Evolutionary conservation across 1,140 invertebrate genomes (phyloP), one percentile per base, ranked within the genome.

Genomic region (Musca vetustissima): DNA sequence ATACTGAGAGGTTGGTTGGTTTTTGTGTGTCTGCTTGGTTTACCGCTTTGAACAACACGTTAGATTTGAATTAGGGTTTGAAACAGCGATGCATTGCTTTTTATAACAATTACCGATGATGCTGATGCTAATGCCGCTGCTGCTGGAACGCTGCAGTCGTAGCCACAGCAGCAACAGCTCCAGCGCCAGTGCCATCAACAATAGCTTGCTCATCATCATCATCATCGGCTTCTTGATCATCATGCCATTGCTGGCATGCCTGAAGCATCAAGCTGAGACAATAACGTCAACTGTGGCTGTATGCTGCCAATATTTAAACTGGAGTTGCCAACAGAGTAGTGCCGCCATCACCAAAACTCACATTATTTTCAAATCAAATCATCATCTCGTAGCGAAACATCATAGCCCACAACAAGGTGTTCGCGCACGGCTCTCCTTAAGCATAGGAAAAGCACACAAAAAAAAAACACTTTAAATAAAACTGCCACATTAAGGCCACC

Each of bases 51-150:
- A 74, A 76, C 69, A 77, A 80, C 78, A 79, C 76, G 76, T 76
- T 75, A 75, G 78, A 73, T 78, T 78, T 79, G 76, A 80, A 79
- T 80, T 80, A 80, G 78, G 78, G 77, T 80, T 79, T 76, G 77
- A 76, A 75, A 78, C 76, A 74, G 76, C 79, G 78, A 80, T 80
- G 77, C 77, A 78, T 74, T 72, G 75, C 78, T 79, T 79, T 79
- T 80, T 80, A 80, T 80, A 80, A 80, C 76, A 71, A 57, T 64
- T 64, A 32, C 67, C 28, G 67, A 69, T 64, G 77, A 75, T 68
- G 72, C 57, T 36, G 24, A 64, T 49, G 67, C 47, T 50, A 53
- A 53, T 49, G 55, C 48, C 66, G 67, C 67, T 71, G 71, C 65
- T 66, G 66, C 59, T 15, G 24, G 59, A 17, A 28, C 47, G 48